Evolutionary conservation across 92 coral and sea anemone genomes (phyloP), one percentile per base, ranked within the genome.

Genomic region (Chrysogorgia sp.): DNA sequence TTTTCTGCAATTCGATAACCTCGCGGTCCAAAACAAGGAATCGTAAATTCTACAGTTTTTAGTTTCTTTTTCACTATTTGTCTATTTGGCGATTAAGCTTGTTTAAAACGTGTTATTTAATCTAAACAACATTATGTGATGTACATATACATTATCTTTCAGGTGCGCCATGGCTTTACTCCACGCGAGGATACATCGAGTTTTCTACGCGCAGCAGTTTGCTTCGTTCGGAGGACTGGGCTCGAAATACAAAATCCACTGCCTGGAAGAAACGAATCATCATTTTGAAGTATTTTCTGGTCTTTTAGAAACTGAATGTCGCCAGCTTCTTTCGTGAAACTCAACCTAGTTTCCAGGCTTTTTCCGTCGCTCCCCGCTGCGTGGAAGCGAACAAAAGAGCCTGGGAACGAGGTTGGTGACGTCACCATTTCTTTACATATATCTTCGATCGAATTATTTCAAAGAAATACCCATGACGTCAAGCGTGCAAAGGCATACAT

Each of bases 121-220:
- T 52, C 5, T 0, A 13, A 0, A 9, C 13, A 17, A 29, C 17
- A 5, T 34, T 75, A 3, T 1, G 13, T 25, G 31, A 43, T 34
- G 50, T 25, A 1, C 3, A 10, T 28, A 47, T 60, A 48, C 7
- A 17, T 56, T 77, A 23, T 47, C n/a, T 47, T 72, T 7, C 53
- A 96, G 99, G 99, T 96, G 99, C 88, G 86, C 99, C 34, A 96
- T 96, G 99, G 94, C 97, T 0, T 82, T 96, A 52, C 90, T 92
- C 10, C 99, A 96, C 63, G 92, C 99, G 0, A 83, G 99, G 78
- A 88, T 96, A 53, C 86, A 91, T 40, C 85, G 99, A 29, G 97
- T 96, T 1, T 96, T 96, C 45, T 96, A 96, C 59, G 96, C 93
- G 10, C 83, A 90, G 10, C 40, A 55, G 19, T 82, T 80, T 50